Evolutionary conservation across 2,113 vertebrate genomes (phyloP).

Genomic region (Tenebrosternarchus preto): DNA sequence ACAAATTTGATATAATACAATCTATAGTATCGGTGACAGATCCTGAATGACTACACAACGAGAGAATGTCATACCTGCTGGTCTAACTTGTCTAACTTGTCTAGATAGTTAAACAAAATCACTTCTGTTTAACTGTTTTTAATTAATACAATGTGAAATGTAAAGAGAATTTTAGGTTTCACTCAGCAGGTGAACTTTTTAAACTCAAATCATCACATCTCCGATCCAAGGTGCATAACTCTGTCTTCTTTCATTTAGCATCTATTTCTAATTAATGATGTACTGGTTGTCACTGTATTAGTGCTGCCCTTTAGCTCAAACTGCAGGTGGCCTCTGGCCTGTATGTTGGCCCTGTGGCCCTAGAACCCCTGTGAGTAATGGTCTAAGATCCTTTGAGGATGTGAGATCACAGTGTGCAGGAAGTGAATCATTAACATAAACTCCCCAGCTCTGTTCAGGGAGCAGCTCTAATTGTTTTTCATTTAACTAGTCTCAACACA

Average conservation of each 20-base stretch:
- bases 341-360: constrained; percentile 25
- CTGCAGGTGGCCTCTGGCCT: constrained; percentile 32
- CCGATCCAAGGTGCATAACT: too few relatives aligned
- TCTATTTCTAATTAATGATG: neutral
- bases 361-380: constrained; percentile 38
- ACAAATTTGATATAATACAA: constrained; percentile 12
- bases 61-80: neutral
- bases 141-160: neutral
- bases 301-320: constrained; percentile 6
- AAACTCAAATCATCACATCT: neutral
- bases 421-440: constrained; percentile 47
- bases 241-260: neutral
- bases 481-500: constrained; percentile 31
- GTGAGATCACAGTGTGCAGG: constrained; percentile 48
- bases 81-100: neutral
- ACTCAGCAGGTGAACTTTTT: neutral
- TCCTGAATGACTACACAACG: neutral
- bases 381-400: constrained; percentile 32
- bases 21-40: constrained; percentile 21
- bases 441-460: neutral
- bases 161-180: neutral
- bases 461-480: constrained; percentile 41
- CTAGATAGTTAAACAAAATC: too few relatives aligned
- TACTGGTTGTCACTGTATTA: neutral
- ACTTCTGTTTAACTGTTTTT: constrained; percentile 6